These are phyloP conservation scores for Penaeus indicus DNA, from an alignment of 1,140 invertebrate species.

Conservation along the genomic window DNA sequence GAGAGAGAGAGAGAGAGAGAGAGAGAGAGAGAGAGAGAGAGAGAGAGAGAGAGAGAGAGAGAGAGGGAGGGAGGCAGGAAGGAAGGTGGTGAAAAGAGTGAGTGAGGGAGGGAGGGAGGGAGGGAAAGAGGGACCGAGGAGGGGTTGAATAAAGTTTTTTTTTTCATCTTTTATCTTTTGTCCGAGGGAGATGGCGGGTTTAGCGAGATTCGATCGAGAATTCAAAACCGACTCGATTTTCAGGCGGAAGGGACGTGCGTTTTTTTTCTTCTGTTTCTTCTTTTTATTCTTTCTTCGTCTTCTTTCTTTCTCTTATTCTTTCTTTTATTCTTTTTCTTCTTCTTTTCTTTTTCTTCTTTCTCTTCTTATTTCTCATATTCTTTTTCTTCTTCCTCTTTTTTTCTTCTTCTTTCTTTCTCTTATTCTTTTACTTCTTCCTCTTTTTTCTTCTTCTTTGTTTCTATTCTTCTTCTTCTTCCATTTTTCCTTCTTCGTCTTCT, in stretches of 20 bases:
- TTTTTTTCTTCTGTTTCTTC: not conserved
- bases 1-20: not conserved
- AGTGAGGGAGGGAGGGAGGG: not conserved
- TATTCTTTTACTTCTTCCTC: not conserved
- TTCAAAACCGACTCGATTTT: too few relatives aligned
- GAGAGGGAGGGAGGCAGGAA: not conserved
- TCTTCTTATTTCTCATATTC: not conserved
- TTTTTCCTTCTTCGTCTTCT: not conserved
- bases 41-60: not conserved
- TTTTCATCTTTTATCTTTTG: not conserved
- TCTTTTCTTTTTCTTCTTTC: not conserved
- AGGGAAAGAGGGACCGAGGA: not conserved
- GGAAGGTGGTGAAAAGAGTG: not conserved
- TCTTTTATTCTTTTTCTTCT: not conserved
- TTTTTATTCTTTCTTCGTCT: not conserved
- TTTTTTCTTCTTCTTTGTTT: not conserved
- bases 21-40: not conserved
- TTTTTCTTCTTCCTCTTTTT: not conserved
- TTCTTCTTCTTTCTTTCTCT: not conserved
- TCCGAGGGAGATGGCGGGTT: too few relatives aligned
- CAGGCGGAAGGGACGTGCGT: not conserved
- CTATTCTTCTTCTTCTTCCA: too few relatives aligned
- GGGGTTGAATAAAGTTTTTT: not conserved
- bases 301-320: not conserved
- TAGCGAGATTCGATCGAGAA: too few relatives aligned